Conservation (phyloP, 2,797 vertebrate species). For the Masticophis lateralis region DNA sequence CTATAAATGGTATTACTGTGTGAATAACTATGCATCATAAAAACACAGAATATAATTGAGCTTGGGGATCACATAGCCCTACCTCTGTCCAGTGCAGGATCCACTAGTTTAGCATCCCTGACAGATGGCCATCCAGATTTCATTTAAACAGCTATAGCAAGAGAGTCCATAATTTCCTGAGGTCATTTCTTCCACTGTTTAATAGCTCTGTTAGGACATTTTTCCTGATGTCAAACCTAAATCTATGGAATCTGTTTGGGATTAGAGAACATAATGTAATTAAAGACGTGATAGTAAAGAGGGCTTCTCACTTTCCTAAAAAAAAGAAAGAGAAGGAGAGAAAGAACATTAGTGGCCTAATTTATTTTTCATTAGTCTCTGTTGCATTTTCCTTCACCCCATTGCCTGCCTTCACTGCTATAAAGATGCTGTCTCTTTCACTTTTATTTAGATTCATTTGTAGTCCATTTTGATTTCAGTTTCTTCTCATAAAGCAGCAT, state of each 20-base stretch:
- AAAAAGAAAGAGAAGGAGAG: conserved; percentile 3
- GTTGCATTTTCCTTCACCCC: conserved; percentile 28
- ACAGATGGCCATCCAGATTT: not conserved
- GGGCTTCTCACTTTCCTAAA: conserved; percentile 31
- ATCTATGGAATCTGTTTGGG: not conserved
- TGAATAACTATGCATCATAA: not conserved
- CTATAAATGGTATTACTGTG: not conserved
- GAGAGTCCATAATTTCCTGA: not conserved
- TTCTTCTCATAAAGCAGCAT: not conserved
- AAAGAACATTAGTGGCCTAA: conserved; percentile 34
- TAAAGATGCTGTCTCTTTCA: conserved; percentile 43
- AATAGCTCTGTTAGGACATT: not conserved
- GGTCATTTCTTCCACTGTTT: not conserved
- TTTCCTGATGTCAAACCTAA: not conserved
- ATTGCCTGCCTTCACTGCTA: not conserved
- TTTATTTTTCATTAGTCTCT: conserved; percentile 47
- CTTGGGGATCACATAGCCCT: not conserved
- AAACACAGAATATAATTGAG: not conserved
- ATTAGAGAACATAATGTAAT: conserved; percentile 17
- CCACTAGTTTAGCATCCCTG: not conserved
- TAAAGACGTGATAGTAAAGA: conserved; percentile 22
- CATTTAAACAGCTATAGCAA: not conserved
- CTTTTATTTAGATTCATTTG: conserved; percentile 39
- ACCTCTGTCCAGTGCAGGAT: not conserved
- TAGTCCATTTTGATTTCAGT: conserved; percentile 26